These are phyloP conservation scores for Erebia ligea DNA, from an alignment of 2,888 invertebrate species.

Conservation along the genomic window DNA sequence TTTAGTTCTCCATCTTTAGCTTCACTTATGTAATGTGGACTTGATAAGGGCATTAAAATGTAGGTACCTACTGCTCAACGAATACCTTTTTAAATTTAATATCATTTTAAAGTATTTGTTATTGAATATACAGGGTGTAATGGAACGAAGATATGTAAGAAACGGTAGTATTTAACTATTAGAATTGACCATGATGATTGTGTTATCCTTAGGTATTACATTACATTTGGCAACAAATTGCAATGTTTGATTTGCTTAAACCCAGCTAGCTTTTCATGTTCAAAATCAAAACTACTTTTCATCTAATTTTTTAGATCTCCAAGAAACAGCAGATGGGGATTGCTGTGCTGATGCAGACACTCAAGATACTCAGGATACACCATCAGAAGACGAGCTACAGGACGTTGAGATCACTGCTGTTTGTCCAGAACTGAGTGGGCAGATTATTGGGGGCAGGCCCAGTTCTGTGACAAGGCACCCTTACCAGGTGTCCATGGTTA, in stretches of 20 bases:
- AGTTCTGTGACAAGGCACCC: slow-evolving; percentile 72
- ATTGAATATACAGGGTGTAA: no score
- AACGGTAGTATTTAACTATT: no score
- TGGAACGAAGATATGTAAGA: no score
- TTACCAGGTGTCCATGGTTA: slow-evolving; percentile 70
- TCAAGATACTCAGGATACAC: slow-evolving; percentile 44
- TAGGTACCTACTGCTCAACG: no score
- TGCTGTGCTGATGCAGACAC: slow-evolving; percentile 44
- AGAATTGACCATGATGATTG: no score
- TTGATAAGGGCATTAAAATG: no score
- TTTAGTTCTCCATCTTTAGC: background rate
- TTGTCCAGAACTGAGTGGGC: slow-evolving; percentile 73
- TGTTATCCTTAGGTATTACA: no score
- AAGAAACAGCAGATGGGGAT: slow-evolving; percentile 59
- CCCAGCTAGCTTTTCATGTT: background rate
- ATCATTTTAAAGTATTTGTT: no score
- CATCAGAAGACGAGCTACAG: slow-evolving; percentile 53
- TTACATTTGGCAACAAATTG: background rate
- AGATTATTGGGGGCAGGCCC: slow-evolving; percentile 73
- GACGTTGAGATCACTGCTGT: slow-evolving; percentile 62
- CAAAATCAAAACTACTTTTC: background rate
- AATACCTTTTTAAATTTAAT: no score
- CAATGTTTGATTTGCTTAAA: background rate
- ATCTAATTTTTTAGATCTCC: slow-evolving; percentile 57
- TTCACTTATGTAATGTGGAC: no score